These are phyloP conservation scores for Allophyes oxyacanthae DNA, from an alignment of 2,888 invertebrate species.

Conservation along the genomic window DNA sequence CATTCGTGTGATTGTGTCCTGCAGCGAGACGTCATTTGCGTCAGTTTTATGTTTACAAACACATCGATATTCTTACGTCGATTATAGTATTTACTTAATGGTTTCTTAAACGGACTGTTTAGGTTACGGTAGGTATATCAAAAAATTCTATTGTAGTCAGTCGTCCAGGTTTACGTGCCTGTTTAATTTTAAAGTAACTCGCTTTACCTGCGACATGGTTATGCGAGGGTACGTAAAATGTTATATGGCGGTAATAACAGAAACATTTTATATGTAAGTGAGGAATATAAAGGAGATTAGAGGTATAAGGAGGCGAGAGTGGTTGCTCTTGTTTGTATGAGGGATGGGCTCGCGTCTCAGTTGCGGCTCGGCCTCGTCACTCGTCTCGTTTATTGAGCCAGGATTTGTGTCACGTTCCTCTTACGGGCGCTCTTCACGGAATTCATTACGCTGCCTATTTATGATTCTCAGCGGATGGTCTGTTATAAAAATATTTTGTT, in stretches of 20 bases:
- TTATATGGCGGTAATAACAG: constrained; percentile 54
- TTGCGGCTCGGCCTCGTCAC: constrained; percentile 61
- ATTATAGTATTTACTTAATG: constrained; percentile 20
- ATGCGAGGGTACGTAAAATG: constrained; percentile 48
- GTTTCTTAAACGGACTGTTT: constrained; percentile 7
- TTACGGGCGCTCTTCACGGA: constrained; percentile 67
- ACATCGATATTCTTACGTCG: constrained; percentile 63
- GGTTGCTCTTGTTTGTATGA: constrained; percentile 64
- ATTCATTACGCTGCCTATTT: constrained; percentile 72
- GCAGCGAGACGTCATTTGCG: constrained; percentile 68
- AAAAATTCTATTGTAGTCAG: constrained; percentile 17
- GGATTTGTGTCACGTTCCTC: constrained; percentile 77
- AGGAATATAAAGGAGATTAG: constrained; percentile 57
- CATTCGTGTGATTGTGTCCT: constrained; percentile 72
- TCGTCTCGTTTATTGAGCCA: constrained; percentile 71
- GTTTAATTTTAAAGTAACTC: constrained; percentile 40
- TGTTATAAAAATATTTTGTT: constrained; percentile 62
- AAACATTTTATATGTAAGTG: constrained; percentile 53
- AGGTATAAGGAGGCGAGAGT: constrained; percentile 56
- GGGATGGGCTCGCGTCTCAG: constrained; percentile 63
- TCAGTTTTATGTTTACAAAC: constrained; percentile 78
- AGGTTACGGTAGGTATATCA: not conserved
- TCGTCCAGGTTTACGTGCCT: constrained; percentile 32
- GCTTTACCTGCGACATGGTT: constrained; percentile 31
- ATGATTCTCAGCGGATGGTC: constrained; percentile 61